phyloP scores from a whole-genome alignment of 2,113 vertebrate species.

The Ellobius talpinus region DNA sequence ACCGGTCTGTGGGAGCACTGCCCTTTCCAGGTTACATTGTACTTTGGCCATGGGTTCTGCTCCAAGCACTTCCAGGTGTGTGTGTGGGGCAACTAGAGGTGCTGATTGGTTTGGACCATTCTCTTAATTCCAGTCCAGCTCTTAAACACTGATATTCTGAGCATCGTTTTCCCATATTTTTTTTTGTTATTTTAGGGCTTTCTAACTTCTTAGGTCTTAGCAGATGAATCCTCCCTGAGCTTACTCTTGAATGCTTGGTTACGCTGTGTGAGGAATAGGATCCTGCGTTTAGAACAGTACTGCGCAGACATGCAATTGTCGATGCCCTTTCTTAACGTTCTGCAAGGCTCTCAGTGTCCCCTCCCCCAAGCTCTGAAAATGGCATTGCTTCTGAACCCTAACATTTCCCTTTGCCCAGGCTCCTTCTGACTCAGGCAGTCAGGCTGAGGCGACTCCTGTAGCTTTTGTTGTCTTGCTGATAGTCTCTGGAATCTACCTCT shows the following conservation, averaged over 20 bases:
- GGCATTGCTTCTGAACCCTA: neutral
- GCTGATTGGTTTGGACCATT: neutral
- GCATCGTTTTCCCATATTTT: conserved; percentile 4
- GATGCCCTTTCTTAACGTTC: neutral
- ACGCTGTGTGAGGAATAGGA: conserved; percentile 8
- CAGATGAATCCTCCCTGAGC: conserved; percentile 61
- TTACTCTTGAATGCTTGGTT: conserved; percentile 53
- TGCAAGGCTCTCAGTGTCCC: neutral
- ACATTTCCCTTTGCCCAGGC: neutral
- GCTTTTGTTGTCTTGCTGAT: neutral
- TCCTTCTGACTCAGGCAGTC: neutral
- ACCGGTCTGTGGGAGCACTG: neutral
- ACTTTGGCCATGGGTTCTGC: neutral
- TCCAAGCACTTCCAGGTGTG: neutral
- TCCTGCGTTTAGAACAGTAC: conserved; percentile 2
- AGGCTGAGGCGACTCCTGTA: neutral
- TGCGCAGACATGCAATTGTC: neutral
- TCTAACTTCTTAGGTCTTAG: conserved; percentile 35
- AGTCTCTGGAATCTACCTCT: neutral
- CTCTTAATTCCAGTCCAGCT: neutral
- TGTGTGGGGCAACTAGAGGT: neutral
- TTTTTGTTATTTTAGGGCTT: conserved; percentile 15
- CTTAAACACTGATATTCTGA: conserved; percentile 47
- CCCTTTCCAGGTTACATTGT: neutral
- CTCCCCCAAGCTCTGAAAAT: neutral